Percentiles rank a stretch among this genome's conserved stretches.
phyloP scores from a whole-genome alignment of 2,888 invertebrate genomes.

The Drosophila buzzatii region DNA sequence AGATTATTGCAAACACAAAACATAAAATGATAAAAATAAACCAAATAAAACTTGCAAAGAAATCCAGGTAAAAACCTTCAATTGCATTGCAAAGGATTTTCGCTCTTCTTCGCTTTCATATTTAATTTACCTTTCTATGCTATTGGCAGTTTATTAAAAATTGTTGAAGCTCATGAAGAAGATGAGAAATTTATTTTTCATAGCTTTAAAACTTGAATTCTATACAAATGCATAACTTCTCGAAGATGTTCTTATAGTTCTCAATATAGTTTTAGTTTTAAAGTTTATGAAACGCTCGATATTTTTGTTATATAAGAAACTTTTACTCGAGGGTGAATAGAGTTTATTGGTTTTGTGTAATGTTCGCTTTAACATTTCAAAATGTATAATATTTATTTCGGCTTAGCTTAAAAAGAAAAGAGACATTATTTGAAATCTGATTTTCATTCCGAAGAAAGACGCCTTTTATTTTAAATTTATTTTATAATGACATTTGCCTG shows the following conservation, averaged over 20 bases:
- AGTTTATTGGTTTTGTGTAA: background rate
- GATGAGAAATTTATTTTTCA: background rate
- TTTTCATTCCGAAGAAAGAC: too few species aligned
- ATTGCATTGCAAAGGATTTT: background rate
- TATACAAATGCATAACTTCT: background rate
- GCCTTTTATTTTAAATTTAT: too few species aligned
- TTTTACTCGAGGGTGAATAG: background rate
- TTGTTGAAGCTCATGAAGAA: background rate
- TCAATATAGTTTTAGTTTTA: background rate
- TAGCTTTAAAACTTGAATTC: background rate
- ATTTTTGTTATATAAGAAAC: background rate
- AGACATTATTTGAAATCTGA: too few species aligned
- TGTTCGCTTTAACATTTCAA: too few species aligned
- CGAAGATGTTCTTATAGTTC: background rate
- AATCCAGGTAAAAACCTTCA: background rate
- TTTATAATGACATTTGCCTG: too few species aligned
- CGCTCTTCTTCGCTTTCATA: background rate
- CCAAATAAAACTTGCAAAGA: background rate
- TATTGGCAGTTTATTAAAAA: background rate
- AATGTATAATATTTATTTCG: too few species aligned
- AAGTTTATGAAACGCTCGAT: background rate
- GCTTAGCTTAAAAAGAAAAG: too few species aligned
- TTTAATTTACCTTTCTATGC: background rate
- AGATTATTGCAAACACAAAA: background rate
- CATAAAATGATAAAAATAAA: background rate